These are phyloP conservation scores for Acronicta aceris DNA, from an alignment of 2,888 invertebrate genomes.

Conservation along the genomic window DNA sequence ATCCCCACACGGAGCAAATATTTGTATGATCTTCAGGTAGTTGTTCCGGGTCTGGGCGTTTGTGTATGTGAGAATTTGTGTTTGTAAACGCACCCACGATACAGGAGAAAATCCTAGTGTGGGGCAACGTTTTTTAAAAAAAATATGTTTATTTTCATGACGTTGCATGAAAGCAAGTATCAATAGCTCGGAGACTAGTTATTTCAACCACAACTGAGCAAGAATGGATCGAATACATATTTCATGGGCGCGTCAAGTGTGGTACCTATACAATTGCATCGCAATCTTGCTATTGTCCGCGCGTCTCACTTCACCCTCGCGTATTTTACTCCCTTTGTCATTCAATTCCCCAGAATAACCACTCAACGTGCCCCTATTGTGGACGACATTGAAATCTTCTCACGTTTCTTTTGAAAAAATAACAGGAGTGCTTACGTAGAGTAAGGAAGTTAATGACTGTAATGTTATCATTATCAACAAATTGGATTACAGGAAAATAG, in stretches of 20 bases:
- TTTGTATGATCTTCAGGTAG: no score
- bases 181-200: slow-evolving; percentile 4
- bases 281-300: slow-evolving; percentile 53
- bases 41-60: no score
- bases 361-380: slow-evolving; percentile 62
- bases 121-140: no score
- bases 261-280: slow-evolving; percentile 53
- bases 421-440: neutral
- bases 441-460: no score
- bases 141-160: no score
- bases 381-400: slow-evolving; percentile 53
- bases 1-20: no score
- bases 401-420: slow-evolving; percentile 57
- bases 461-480: no score
- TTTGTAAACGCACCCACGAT: no score
- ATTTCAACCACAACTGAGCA: slow-evolving; percentile 18
- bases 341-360: slow-evolving; percentile 69
- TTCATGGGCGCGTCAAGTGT: slow-evolving; percentile 49
- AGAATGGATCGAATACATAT: slow-evolving; percentile 43
- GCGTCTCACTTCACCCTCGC: slow-evolving; percentile 45
- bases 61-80: no score
- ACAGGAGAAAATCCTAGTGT: no score
- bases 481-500: no score
- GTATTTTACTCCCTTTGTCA: slow-evolving; percentile 72
- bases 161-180: neutral